A percentile compares a stretch with the other conserved stretches of the same genome.
phyloP scores from a whole-genome alignment of 92 coral and sea anemone species.

The Parazoanthus atlanticus region DNA sequence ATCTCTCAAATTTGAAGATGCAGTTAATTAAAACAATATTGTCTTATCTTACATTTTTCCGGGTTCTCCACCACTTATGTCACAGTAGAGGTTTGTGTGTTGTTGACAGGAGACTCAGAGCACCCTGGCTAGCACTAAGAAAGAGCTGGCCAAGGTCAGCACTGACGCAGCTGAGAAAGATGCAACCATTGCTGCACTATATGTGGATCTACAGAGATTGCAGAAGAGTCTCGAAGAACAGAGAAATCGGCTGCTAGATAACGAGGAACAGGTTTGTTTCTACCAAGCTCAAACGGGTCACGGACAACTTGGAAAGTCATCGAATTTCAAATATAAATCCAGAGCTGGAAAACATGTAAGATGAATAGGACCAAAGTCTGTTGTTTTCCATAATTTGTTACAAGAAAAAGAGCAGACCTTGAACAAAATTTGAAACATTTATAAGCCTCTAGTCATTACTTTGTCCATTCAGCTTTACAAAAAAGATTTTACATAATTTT shows the following conservation, averaged over 20 bases:
- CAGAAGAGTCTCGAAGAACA: conserved; percentile 71
- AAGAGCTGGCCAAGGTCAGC: conserved; percentile 74
- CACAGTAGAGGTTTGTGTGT: neutral
- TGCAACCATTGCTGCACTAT: conserved; percentile 76
- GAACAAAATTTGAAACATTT: too few relatives aligned
- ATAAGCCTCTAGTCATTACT: too few relatives aligned
- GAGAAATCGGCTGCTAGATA: conserved; percentile 55
- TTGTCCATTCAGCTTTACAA: too few relatives aligned
- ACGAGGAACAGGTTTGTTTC: conserved; percentile 76
- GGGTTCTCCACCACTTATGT: neutral
- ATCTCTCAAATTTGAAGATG: too few relatives aligned
- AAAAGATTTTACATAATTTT: too few relatives aligned
- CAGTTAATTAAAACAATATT: too few relatives aligned
- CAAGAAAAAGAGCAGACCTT: too few relatives aligned
- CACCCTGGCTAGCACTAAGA: conserved; percentile 55
- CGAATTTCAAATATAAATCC: neutral
- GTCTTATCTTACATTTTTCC: too few relatives aligned
- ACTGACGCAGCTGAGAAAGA: conserved; percentile 89
- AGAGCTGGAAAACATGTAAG: too few relatives aligned
- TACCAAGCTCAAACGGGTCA: neutral
- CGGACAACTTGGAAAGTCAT: neutral
- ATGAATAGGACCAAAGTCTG: too few relatives aligned
- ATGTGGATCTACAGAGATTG: conserved; percentile 76
- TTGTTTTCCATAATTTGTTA: too few relatives aligned
- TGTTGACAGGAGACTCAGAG: conserved; percentile 73